These are phyloP conservation scores for Gibbula magus DNA, from an alignment of 2,888 invertebrate species.

Conservation along the genomic window DNA sequence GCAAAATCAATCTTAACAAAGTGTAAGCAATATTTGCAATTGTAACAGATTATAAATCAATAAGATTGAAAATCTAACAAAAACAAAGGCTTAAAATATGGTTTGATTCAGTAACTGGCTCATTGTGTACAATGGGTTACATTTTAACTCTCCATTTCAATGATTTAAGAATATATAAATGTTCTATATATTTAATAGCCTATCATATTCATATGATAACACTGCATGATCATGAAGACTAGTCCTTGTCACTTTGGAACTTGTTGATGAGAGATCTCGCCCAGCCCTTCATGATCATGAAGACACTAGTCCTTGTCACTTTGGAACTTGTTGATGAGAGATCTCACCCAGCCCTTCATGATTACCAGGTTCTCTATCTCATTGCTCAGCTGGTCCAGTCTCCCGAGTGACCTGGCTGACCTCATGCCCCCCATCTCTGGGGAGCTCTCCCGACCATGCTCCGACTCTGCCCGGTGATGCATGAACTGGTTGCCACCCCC, in stretches of 20 bases:
- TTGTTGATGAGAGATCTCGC: slow-evolving; percentile 65
- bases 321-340: slow-evolving; percentile 67
- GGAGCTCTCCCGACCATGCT: slow-evolving; percentile 13
- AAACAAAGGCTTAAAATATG: too few species aligned
- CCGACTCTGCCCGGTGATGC: slow-evolving; percentile 15
- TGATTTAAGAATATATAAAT: too few species aligned
- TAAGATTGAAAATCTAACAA: too few species aligned
- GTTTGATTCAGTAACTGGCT: too few species aligned
- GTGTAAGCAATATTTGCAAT: too few species aligned
- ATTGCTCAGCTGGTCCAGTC: slow-evolving; percentile 55
- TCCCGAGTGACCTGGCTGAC: slow-evolving; percentile 49
- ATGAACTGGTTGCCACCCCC: slow-evolving; percentile 17
- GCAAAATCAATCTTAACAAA: too few species aligned
- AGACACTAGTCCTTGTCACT: slow-evolving; percentile 29
- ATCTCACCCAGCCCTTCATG: slow-evolving; percentile 68
- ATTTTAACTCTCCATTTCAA: too few species aligned
- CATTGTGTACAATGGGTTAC: too few species aligned
- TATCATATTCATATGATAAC: too few species aligned
- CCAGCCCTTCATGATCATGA: slow-evolving; percentile 69
- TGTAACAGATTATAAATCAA: too few species aligned
- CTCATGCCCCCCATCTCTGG: not conserved
- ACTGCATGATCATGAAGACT: not conserved
- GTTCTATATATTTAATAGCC: too few species aligned
- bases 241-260: slow-evolving; percentile 53
- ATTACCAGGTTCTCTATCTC: slow-evolving; percentile 62